Evolutionary conservation across 2,888 invertebrate species (phyloP).

Genomic region (Apotomis betuletana): DNA sequence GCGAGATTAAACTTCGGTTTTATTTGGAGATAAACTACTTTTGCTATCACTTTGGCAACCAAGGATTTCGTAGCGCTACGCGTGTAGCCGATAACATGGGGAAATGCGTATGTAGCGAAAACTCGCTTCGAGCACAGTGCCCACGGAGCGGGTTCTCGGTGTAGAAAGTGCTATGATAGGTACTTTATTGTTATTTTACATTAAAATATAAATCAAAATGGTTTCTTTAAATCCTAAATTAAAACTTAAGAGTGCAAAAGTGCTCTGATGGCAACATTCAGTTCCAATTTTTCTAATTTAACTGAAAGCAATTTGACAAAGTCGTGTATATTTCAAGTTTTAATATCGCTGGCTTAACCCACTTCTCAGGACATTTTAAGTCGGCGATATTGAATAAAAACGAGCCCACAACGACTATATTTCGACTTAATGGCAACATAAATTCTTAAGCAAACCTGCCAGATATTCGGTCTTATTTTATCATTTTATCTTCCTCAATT

Average conservation of each 20-base stretch:
- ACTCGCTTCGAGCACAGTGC: too few relatives aligned
- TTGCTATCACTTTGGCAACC: too few relatives aligned
- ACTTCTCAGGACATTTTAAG: conserved; percentile 27
- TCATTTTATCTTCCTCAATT: conserved; percentile 63
- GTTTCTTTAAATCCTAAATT: neutral
- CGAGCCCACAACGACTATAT: conserved; percentile 25
- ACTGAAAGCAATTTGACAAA: conserved; percentile 1
- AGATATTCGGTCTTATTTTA: conserved; percentile 57
- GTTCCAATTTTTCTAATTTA: neutral
- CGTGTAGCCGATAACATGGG: too few relatives aligned
- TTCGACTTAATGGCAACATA: conserved; percentile 50
- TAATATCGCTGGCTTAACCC: conserved; percentile 17
- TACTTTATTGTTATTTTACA: too few relatives aligned
- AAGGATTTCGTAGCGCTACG: too few relatives aligned
- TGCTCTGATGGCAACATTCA: neutral
- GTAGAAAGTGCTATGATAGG: too few relatives aligned
- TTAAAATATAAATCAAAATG: neutral
- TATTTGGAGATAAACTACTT: too few relatives aligned
- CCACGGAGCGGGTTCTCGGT: too few relatives aligned
- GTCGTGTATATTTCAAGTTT: conserved; percentile 5
- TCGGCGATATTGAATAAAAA: conserved; percentile 34
- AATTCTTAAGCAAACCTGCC: conserved; percentile 58
- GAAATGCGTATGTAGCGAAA: too few relatives aligned
- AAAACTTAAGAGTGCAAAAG: neutral
- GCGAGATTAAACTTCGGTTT: too few relatives aligned